phyloP scores from a whole-genome alignment of 1,140 invertebrate genomes.

The Bombus pyrosoma region DNA sequence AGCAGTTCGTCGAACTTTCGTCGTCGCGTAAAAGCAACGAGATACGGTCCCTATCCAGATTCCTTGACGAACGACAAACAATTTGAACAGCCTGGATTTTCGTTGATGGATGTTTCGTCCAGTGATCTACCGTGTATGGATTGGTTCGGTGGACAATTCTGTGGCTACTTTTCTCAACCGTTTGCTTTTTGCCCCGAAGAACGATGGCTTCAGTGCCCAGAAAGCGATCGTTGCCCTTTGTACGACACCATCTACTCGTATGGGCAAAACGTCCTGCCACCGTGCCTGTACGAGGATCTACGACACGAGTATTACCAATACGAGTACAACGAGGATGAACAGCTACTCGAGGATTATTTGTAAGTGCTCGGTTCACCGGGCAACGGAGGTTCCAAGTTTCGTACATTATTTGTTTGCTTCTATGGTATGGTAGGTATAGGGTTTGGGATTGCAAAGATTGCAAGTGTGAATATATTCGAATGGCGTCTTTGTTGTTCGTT shows the following conservation, averaged over 20 bases:
- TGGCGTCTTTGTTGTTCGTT: too few species aligned
- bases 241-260: constrained; percentile 51
- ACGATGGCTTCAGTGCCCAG: constrained; percentile 74
- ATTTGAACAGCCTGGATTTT: not conserved
- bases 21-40: not conserved
- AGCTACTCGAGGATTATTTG: constrained; percentile 73
- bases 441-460: too few species aligned
- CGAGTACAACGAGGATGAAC: constrained; percentile 55
- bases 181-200: constrained; percentile 72
- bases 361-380: constrained; percentile 61
- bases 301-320: constrained; percentile 15
- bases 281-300: constrained; percentile 60
- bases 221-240: constrained; percentile 68
- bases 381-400: not conserved
- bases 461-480: too few species aligned
- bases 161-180: constrained; percentile 22
- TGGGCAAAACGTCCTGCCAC: constrained; percentile 44
- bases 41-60: not conserved
- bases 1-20: not conserved
- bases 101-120: not conserved
- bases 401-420: not conserved
- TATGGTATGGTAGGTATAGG: too few species aligned
- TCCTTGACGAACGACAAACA: not conserved
- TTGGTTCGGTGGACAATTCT: not conserved
- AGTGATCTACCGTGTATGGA: not conserved